Evolutionary conservation across 2,113 vertebrate genomes (phyloP), one percentile per base, ranked within the genome.

Genomic region (Ctenodactylus gundi): DNA sequence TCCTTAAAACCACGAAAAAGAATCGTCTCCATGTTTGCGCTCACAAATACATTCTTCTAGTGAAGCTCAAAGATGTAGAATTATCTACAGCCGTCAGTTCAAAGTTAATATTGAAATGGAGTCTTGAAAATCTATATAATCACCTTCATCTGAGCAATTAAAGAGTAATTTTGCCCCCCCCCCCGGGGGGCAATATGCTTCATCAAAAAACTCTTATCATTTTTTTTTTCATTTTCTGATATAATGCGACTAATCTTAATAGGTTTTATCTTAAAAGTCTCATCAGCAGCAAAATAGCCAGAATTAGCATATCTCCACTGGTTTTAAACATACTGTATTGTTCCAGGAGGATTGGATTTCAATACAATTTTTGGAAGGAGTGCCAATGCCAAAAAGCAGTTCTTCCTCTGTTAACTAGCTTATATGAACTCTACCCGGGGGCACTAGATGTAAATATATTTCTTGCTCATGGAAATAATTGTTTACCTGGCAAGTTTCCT

Each of bases 231-330:
- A 39, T 57, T 67, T 49, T 85, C 39, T 92, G 77, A 91, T 95
- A 62, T 65, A 97, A 93, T 84, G 65, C 93, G 82, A 68, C 92
- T 88, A 91, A 67, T 15, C 67, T 90, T 96, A 97, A 95, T 96
- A 64, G 77, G 49, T 88, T 91, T 75, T 93, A 34, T 62, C 65
- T 94, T 93, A 67, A 96, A 95, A 72, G 27, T 46, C 90, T 95
- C 92, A 93, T 95, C 75, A 95, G 88, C 60, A 85, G 39, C 39
- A 88, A 95, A 98, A 87, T 93, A 97, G 88, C 92, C 64, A 57
- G 8, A 96, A 93, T 97, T 96, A 97, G 64, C 80, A 36, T 78
- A 20, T 85, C 91, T 97, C 97, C 95, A 97, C 46, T n/a, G n/a
- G n/a, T n/a, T n/a, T 93, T 97, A 97, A 97, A 96, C 76, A 95